Base-by-base conservation (phyloP, 2,797 vertebrate genomes). In the Setipinna tenuifilis region DNA sequence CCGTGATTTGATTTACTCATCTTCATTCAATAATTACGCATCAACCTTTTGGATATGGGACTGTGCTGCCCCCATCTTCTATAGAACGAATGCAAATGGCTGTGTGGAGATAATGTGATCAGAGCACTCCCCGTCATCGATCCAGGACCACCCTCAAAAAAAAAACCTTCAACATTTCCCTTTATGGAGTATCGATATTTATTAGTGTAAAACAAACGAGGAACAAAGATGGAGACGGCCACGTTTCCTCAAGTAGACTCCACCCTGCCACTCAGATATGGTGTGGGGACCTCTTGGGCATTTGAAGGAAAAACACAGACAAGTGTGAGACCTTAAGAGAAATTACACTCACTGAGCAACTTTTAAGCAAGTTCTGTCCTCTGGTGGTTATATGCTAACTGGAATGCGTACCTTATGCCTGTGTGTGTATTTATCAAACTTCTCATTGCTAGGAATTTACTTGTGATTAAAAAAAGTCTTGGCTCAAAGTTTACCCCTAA, bases 181-280 rank as follows among this genome's bases (percentile, higher is more conserved):
- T 85, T 85, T 78, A 35, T 81, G 44, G 58, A 82, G 41, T 85
- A 85, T 81, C 81, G 84, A 85, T 85, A 82, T 82, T 81, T 81
- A 81, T 84, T 80, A 84, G 80, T 80, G 83, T 84, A 81, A 59
- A 84, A 23, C 28, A 84, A 58, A 84, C 19, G n/a, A 59, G 44
- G 31, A 57, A 12, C 81, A 81, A 84, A 80, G 21, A 81, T 46
- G 48, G 3, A 25, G 65, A 3, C 50, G 9, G 50, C 75, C 83
- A 14, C 59, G n/a, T 59, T 84, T 81, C 71, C 71, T 78, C 71
- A 19, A 71, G 68, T n/a, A 57, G 80, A 81, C 54, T 59, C 50
- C 12, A 58, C 16, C 41, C 48, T 80, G 71, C 35, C 71, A 82
- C 19, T 59, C 59, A 61, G 23, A 82, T 17, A 78, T 17, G 19